Base-by-base conservation (phyloP, 2,888 invertebrate species). In the Lochmaea crataegi region DNA sequence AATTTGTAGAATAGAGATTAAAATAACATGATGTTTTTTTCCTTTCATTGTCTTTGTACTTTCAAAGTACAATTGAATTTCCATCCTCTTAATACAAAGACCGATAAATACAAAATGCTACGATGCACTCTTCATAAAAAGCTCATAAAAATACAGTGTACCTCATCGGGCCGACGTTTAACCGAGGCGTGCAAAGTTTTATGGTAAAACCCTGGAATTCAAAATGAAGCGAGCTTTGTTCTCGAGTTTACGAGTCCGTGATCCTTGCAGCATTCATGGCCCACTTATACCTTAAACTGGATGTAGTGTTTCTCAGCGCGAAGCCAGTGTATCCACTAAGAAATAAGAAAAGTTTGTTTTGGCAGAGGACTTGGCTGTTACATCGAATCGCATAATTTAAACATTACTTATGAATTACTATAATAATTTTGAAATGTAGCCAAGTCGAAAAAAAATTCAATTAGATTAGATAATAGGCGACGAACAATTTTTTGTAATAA, bases 181-280 rank as follows among this genome's bases (percentile, higher is more conserved):
- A 72, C 64, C 72, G 66, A 65, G 72, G 63, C 72, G 67, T 67
- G 67, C 65, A 60, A 71, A 73, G 70, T 70, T 75, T 75, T 75
- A 73, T 65, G 70, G 67, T 73, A 58, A 68, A 77, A 74, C 73
- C 74, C 70, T 64, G 68, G 73, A 73, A 77, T 75, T 72, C 72
- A 69, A 65, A 76, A 76, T 73, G 75, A 67, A 74, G 76, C 65
- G 67, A 75, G 78, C 76, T 78, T 80, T 80, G 79, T 80, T 78
- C 77, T 68, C 75, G 75, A 79, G 76, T 81, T 79, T 80, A 79
- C 77, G 80, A 77, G 74, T 77, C 77, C 77, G 71, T 75, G 78
- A 77, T 76, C 76, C 77, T 76, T 78, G 70, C 75, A 77, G 79
- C 80, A 80, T 80, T 81, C 80, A 80, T 80, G 79, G 79, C 77